phyloP scores from a whole-genome alignment of 2,888 invertebrate genomes.

The Drosophila pseudotalamancana region DNA sequence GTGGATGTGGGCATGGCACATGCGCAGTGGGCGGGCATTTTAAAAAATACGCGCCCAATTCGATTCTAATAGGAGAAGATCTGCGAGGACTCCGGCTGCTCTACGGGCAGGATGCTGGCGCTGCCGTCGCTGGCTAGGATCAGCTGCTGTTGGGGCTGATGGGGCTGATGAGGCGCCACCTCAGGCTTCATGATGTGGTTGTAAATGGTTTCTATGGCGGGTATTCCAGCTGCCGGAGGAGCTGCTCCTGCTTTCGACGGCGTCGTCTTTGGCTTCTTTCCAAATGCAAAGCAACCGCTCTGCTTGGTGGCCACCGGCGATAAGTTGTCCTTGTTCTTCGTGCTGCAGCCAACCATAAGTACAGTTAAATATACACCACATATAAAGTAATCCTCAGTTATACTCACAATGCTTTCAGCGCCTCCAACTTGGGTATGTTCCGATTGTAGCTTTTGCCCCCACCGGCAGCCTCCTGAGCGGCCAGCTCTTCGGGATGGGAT shows the following conservation, averaged over 20 bases:
- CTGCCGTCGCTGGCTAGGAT: constrained; percentile 23
- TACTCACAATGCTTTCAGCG: constrained; percentile 82
- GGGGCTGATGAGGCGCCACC: no score
- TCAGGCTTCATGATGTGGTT: constrained; percentile 56
- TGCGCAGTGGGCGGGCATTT: constrained; percentile 58
- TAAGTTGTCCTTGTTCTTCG: constrained; percentile 79
- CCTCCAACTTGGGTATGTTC: constrained; percentile 84
- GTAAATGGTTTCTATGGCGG: constrained; percentile 73
- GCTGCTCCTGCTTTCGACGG: constrained; percentile 14
- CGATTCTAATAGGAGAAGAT: constrained; percentile 23
- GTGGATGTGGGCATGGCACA: no score
- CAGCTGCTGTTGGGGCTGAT: constrained; percentile 24
- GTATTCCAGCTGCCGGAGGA: constrained; percentile 41
- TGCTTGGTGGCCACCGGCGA: constrained; percentile 81
- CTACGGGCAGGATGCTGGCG: constrained; percentile 10
- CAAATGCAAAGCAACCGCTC: constrained; percentile 81
- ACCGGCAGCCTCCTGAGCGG: constrained; percentile 82
- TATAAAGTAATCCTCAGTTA: not conserved
- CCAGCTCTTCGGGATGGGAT: constrained; percentile 83
- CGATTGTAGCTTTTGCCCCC: constrained; percentile 79
- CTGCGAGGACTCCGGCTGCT: constrained; percentile 23
- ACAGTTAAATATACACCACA: no score
- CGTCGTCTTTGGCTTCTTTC: constrained; percentile 71
- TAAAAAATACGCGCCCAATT: constrained; percentile 18
- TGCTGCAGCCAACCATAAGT: constrained; percentile 48